Evolutionary conservation across 1,140 invertebrate genomes (phyloP), one percentile per base, ranked within the genome.

Genomic region (Branchinecta lynchi): DNA sequence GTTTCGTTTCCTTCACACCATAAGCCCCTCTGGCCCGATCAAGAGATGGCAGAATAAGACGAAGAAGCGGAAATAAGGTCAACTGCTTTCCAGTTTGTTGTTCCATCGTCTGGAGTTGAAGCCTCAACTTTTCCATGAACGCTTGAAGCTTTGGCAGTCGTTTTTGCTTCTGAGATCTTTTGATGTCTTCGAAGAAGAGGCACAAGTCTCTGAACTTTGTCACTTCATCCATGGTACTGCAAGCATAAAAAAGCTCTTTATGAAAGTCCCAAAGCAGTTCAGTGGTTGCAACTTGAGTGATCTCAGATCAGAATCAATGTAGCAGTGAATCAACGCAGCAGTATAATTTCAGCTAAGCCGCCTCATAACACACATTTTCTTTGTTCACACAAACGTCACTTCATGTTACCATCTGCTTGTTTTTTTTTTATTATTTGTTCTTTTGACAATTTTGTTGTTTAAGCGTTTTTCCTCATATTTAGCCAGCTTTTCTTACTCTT

Each of bases 21-120:
- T 87, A 87, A 3, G 84, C 77, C 8, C 82, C 80, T 71, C 87
- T 79, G 66, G 83, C 80, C 70, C 82, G 80, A 73, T 89, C 90
- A 10, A 84, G 76, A 60, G 82, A 77, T 8, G 89, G 88, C 7
- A 93, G 73, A 8, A 93, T 76, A 15, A 92, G 78, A 72, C 90
- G 80, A 71, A 92, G 76, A 8, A 87, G 79, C 32, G 86, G 82
- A 79, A 84, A 90, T 68, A 90, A 60, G 17, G 51, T 15, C 17
- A 60, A 15, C 51, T 60, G 12, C 17, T 60, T 60, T 60, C 51
- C 51, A 15, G 17, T 15, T 60, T 20, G 12, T 60, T 60, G 12
- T 60, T 60, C 51, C 12, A 60, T 12, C 6, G 3, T 12, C 17
- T 15, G 12, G 12, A 60, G 51, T 6, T 60, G 12, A 12, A 15